Conservation (phyloP, 2,113 vertebrate species). For the Potamarius usumacintae region DNA sequence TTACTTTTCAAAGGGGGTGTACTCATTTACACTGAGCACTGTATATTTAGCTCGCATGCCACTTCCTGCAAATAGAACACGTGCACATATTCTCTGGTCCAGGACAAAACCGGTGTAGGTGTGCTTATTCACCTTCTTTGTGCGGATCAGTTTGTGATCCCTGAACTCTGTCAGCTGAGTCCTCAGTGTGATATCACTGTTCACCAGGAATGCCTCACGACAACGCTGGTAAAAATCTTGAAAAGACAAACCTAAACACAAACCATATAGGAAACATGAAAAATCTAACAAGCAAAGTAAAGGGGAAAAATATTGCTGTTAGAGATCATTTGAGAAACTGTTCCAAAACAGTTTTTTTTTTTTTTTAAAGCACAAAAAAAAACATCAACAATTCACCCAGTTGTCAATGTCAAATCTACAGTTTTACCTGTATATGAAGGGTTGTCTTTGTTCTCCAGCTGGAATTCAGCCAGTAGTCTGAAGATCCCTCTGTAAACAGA, state of each 20-base stretch:
- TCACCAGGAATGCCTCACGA: constrained; percentile 94
- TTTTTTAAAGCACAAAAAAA: no score
- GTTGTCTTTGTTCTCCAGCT: constrained; percentile 92
- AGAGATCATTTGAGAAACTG: not conserved
- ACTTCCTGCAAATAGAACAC: not conserved
- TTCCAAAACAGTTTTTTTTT: not conserved
- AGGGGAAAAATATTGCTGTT: not conserved
- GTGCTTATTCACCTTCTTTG: constrained; percentile 81
- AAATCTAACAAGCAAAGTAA: not conserved
- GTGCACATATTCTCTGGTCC: not conserved
- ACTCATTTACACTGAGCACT: no score
- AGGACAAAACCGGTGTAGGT: not conserved
- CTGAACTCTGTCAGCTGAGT: constrained; percentile 96
- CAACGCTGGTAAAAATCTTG: constrained; percentile 99
- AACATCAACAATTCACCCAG: no score
- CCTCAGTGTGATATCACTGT: constrained; percentile 93
- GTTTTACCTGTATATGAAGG: constrained; percentile 82
- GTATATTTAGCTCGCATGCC: not conserved
- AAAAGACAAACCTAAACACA: constrained; percentile 87
- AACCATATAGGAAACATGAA: not conserved
- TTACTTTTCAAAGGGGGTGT: no score
- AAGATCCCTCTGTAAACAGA: constrained; percentile 87
- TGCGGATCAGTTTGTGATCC: constrained; percentile 94
- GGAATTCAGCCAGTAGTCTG: constrained; percentile 86
- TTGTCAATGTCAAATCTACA: no score